These are phyloP conservation scores for Aricia artaxerxes DNA, from an alignment of 2,888 invertebrate species.

Conservation along the genomic window DNA sequence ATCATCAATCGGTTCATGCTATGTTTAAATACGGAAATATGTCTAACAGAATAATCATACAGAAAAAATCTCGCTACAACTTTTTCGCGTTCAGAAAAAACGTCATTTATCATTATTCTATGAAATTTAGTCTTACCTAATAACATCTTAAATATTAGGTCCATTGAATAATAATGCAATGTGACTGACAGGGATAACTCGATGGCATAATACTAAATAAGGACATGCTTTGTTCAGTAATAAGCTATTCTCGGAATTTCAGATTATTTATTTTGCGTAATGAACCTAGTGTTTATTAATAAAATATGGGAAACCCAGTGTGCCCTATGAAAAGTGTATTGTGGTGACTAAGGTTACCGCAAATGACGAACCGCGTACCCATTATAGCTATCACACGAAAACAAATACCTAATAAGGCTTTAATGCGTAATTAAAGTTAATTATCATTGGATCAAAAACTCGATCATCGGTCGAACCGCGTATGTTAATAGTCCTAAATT, in stretches of 20 bases:
- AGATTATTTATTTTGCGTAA: neutral
- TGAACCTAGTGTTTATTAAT: neutral
- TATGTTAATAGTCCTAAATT: neutral
- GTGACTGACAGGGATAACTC: neutral
- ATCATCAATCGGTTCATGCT: neutral
- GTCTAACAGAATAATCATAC: too few species aligned
- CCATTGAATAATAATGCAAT: too few species aligned
- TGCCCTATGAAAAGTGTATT: neutral
- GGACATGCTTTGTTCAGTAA: neutral
- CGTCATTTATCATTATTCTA: neutral
- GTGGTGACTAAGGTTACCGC: constrained; percentile 2
- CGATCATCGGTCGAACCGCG: neutral
- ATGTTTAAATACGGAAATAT: too few species aligned
- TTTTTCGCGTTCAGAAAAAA: too few species aligned
- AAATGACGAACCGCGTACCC: neutral
- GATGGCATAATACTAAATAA: neutral
- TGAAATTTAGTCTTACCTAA: neutral
- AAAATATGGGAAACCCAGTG: neutral
- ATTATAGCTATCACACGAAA: neutral
- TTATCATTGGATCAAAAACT: neutral
- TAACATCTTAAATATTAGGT: too few species aligned
- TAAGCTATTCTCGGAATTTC: neutral
- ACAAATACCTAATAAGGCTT: neutral
- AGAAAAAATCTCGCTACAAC: too few species aligned
- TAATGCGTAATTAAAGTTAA: neutral